Conservation (phyloP, 2,113 vertebrate genomes). For the Hyperopisus bebe region DNA sequence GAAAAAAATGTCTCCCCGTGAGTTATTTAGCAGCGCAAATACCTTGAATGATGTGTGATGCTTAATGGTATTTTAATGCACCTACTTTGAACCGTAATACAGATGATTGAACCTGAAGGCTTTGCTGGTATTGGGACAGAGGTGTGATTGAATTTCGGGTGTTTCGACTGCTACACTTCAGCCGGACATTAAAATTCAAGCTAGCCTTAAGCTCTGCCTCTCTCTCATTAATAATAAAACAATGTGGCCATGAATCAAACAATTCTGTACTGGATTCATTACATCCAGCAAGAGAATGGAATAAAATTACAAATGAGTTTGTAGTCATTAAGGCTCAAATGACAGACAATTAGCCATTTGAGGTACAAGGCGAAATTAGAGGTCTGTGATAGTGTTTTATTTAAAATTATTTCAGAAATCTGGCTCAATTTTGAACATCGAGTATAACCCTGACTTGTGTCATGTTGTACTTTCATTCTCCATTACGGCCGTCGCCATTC, state of each 20-base stretch:
- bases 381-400: not conserved
- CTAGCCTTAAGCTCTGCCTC: slow-evolving; percentile 26
- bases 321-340: slow-evolving; percentile 14
- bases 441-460: not conserved
- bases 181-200: slow-evolving; percentile 27
- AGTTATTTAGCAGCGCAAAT: slow-evolving; percentile 17
- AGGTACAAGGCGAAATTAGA: slow-evolving; percentile 4
- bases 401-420: slow-evolving; percentile 10
- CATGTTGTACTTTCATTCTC: not conserved
- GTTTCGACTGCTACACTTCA: slow-evolving; percentile 21
- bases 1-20: not conserved
- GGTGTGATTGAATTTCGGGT: slow-evolving; percentile 26
- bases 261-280: slow-evolving; percentile 22
- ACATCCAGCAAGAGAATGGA: slow-evolving; percentile 6
- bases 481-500: not conserved
- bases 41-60: slow-evolving; percentile 11
- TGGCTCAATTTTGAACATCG: not conserved
- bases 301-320: slow-evolving; percentile 16
- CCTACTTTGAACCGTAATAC: slow-evolving; percentile 25
- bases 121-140: slow-evolving; percentile 7
- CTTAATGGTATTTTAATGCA: slow-evolving; percentile 20
- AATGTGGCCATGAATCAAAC: slow-evolving; percentile 19
- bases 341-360: slow-evolving; percentile 18
- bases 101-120: slow-evolving; percentile 23
- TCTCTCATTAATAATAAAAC: slow-evolving; percentile 27